Evolutionary conservation across 1,140 invertebrate species (phyloP).

Genomic region (Solenopsis fugax): DNA sequence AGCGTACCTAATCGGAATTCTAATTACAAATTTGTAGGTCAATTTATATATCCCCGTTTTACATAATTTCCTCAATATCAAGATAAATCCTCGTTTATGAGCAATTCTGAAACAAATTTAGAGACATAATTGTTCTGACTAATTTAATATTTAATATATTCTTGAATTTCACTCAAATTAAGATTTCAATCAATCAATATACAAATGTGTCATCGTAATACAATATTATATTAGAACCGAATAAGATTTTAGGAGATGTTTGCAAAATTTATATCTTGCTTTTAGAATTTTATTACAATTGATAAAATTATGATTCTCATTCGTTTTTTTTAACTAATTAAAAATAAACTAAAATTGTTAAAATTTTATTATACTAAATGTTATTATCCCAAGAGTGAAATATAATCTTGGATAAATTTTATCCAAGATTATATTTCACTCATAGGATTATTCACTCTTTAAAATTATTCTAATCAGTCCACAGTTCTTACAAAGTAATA

Average conservation of each 20-base stretch:
- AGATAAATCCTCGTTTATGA: not conserved
- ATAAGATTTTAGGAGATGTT: not conserved
- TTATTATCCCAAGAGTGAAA: not conserved
- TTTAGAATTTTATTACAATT: not conserved
- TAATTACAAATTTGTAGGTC: constrained; percentile 37
- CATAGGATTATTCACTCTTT: too few relatives aligned
- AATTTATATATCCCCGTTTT: not conserved
- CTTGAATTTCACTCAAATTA: not conserved
- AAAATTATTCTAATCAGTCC: not conserved
- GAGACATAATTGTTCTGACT: not conserved
- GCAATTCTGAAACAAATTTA: not conserved
- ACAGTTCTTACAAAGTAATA: not conserved
- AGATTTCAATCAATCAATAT: not conserved
- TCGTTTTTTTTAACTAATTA: not conserved
- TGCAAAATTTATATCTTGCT: not conserved
- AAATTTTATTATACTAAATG: not conserved
- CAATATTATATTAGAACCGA: not conserved
- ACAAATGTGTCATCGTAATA: not conserved
- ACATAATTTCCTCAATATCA: not conserved
- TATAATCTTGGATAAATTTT: not conserved
- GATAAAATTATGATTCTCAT: not conserved
- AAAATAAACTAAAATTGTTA: not conserved
- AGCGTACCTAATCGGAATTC: constrained; percentile 25
- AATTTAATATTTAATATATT: constrained; percentile 20
- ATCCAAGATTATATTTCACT: too few relatives aligned